Base-by-base conservation (phyloP, 2,888 invertebrate genomes). In the Nomada lathburiana region DNA sequence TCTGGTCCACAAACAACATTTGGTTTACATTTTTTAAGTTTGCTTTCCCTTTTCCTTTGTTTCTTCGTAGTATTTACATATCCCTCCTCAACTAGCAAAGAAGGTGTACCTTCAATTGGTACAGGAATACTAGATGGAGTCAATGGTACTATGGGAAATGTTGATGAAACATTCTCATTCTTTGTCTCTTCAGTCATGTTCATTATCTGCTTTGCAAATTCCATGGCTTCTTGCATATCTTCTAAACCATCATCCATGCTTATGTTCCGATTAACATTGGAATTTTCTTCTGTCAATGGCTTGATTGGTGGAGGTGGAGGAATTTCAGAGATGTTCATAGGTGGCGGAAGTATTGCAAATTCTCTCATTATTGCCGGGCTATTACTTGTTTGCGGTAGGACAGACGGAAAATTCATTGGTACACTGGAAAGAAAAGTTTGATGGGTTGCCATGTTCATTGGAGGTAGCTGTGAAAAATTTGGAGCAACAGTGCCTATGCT, bases 211-310 rank as follows among this genome's bases (percentile, higher is more conserved):
- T 92, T 90, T 0, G 93, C 93, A 60, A 93, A 94, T 62, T 92
- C 91, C 89, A 93, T 90, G 1, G 93, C 93, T 60, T 92, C 91
- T 42, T 92, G 92, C 92, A 93, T 91, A 42, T 93, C 93, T 52
- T 89, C 89, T 3, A 93, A 81, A 18, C 90, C 92, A 29, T 91
- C 91, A 3, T 91, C 90, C 60, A 86, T 79, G 47, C 29, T 82
- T 47, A 52, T 20, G 42, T 18, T 62, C 18, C 62, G 72, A 13
- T 63, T 55, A 2, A 47, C 13, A 68, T 50, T 62, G 0, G 60
- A 29, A 53, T 59, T 16, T 5, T n/a, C 26, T n/a, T 53, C 55
- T 3, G 44, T 11, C 1, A 16, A 36, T 9, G 47, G 0, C 3
- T 68, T 52, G 68, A 55, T 60, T 1, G 77, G 63, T 7, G 64